Evolutionary conservation across 2,888 invertebrate species (phyloP), one percentile per base, ranked within the genome.

Genomic region (Cephus sareptanus): DNA sequence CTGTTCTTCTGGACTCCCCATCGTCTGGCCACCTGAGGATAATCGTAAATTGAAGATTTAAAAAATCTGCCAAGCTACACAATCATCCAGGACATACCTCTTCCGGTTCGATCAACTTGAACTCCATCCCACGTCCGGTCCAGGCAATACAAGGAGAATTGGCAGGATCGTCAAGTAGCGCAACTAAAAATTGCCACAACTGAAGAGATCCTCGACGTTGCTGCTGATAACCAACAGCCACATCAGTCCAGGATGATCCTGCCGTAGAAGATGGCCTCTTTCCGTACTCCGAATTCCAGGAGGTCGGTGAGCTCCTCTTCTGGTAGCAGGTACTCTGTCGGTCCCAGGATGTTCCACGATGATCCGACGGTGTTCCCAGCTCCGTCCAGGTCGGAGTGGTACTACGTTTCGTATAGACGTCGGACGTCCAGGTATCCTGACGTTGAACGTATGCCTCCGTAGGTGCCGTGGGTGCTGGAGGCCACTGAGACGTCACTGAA

Each of bases 1-100:
- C 98, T 93, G 92, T 98, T 98, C 92, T 98, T 98, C 92, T 98
- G 98, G 9, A 98, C 95, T 1, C 98, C 98, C 98, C 98, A 98
- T 34, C 98, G 94, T 30, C 98, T 93, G 3, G 98, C 98, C 82
- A 98, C 98, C 97, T 97, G 91, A 33, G 90, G 86, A 75, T 9
- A 31, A 56, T 56, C 15, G 56, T 23, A 2, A 23, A 56, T 6
- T 9, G 6, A 56, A 56, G 9, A 56, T 56, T 23, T 9, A 56
- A 56, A 56, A 23, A 56, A 2, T 56, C 56, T 56, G 9, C 9
- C 56, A 56, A 56, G 23, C 56, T 9, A 9, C 23, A 56, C 1
- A 56, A 23, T 56, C 6, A 23, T 56, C 56, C 23, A 56, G 56
- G 9, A 80, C 86, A 82, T 87, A 94, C 97, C 94, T 98, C 98